Evolutionary conservation across 2,888 invertebrate species (phyloP).

Genomic region (Plagodis dolabraria): DNA sequence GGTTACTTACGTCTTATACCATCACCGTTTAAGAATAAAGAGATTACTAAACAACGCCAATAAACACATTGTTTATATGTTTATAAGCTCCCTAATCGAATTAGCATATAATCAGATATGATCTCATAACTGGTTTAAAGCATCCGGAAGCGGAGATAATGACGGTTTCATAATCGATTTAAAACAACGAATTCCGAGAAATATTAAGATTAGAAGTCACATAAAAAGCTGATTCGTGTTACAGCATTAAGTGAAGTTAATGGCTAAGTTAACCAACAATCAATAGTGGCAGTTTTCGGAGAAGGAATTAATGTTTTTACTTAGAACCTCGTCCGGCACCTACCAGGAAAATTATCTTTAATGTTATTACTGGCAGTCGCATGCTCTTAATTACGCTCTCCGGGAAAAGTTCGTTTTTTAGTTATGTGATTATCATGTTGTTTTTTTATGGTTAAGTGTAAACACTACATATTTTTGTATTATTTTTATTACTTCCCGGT

Average conservation of each 20-base stretch:
- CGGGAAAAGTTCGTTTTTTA: constrained; percentile 34
- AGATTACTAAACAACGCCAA: not conserved
- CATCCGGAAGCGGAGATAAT: constrained; percentile 46
- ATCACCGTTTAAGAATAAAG: too few species aligned
- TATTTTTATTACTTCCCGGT: too few species aligned
- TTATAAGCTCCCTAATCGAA: constrained; percentile 10
- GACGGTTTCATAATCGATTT: constrained; percentile 52
- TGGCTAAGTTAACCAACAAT: constrained; percentile 51
- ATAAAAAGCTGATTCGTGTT: constrained; percentile 51
- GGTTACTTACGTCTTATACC: too few species aligned
- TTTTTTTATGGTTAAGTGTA: constrained; percentile 5
- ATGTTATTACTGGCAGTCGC: constrained; percentile 39
- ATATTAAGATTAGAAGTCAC: constrained; percentile 49
- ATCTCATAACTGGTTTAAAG: constrained; percentile 34
- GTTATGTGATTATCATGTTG: constrained; percentile 12
- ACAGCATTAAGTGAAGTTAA: constrained; percentile 36
- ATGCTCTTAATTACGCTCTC: constrained; percentile 45
- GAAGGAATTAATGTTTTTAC: constrained; percentile 60
- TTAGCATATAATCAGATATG: not conserved
- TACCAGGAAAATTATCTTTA: constrained; percentile 55
- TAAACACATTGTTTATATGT: not conserved
- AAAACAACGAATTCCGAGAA: constrained; percentile 59
- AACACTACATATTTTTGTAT: not conserved
- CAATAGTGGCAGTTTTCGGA: constrained; percentile 56
- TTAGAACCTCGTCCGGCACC: constrained; percentile 47